Percentiles rank a stretch among this genome's conserved stretches.
phyloP scores from a whole-genome alignment of 2,888 invertebrate genomes.

The Acanthosepion esculentum region DNA sequence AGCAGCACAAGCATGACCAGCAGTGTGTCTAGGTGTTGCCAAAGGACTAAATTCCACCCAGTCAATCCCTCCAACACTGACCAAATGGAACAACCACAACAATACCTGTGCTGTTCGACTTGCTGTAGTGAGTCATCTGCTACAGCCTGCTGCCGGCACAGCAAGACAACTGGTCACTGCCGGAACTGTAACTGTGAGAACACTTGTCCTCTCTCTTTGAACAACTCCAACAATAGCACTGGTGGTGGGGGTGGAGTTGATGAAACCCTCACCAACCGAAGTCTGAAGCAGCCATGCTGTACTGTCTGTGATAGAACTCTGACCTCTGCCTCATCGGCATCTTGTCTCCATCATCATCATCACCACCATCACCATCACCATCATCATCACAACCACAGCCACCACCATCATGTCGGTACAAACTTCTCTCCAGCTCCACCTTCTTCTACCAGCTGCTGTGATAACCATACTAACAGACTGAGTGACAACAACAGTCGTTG shows the following conservation, averaged over 20 bases:
- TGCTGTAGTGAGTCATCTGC: slow-evolving; percentile 35
- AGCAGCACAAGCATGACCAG: slow-evolving; percentile 15
- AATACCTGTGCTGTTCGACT: slow-evolving; percentile 41
- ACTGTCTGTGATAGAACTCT: slow-evolving; percentile 47
- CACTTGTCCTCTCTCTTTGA: slow-evolving; percentile 40
- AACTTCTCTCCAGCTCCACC: slow-evolving; percentile 44
- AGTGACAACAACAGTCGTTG: slow-evolving; percentile 8
- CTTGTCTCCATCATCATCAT: slow-evolving; percentile 21
- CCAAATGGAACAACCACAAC: slow-evolving; percentile 25
- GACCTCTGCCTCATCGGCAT: slow-evolving; percentile 25
- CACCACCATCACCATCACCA: slow-evolving; percentile 37
- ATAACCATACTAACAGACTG: slow-evolving; percentile 36
- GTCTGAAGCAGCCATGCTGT: slow-evolving; percentile 39
- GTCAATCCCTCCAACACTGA: slow-evolving; percentile 46
- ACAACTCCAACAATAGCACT: slow-evolving; percentile 8
- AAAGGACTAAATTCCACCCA: slow-evolving; percentile 41
- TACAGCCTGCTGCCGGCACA: slow-evolving; percentile 42
- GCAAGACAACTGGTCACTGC: slow-evolving; percentile 41
- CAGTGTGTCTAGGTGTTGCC: slow-evolving; percentile 36
- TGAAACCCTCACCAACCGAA: background rate
- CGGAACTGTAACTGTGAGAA: slow-evolving; percentile 44
- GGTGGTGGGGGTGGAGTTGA: slow-evolving; percentile 11
- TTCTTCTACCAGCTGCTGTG: slow-evolving; percentile 10
- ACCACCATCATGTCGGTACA: slow-evolving; percentile 43
- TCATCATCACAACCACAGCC: background rate